Evolutionary conservation across 2,888 invertebrate species (phyloP).

Genomic region (Rhimphoctona megacephalus): DNA sequence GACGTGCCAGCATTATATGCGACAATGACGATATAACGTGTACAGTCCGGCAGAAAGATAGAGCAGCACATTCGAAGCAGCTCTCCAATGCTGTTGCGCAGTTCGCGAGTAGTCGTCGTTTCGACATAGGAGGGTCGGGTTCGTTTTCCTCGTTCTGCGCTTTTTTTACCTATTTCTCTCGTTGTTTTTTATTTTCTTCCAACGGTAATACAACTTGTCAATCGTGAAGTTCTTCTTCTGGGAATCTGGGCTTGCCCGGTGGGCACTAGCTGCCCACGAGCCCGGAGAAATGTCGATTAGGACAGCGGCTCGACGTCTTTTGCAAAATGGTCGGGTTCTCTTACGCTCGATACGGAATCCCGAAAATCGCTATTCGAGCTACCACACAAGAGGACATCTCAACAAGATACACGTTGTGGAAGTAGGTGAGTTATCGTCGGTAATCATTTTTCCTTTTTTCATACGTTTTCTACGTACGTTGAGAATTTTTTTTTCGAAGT

Average conservation of each 20-base stretch:
- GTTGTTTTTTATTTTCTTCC: neutral
- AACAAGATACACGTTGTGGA: constrained; percentile 83
- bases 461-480: neutral
- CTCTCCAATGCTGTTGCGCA: constrained; percentile 43
- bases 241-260: constrained; percentile 75
- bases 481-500: neutral
- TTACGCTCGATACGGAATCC: constrained; percentile 78
- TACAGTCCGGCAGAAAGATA: neutral
- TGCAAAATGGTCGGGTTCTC: constrained; percentile 82
- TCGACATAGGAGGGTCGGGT: constrained; percentile 26
- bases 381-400: constrained; percentile 73
- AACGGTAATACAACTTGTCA: constrained; percentile 25
- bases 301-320: constrained; percentile 77
- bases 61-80: neutral
- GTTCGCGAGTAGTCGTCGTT: constrained; percentile 45
- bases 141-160: constrained; percentile 13
- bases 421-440: constrained; percentile 77
- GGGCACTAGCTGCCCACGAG: constrained; percentile 80
- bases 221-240: constrained; percentile 69
- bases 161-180: constrained; percentile 17
- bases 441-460: neutral
- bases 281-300: constrained; percentile 82
- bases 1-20: constrained; percentile 13
- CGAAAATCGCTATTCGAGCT: constrained; percentile 74
- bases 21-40: constrained; percentile 43